phyloP scores from a whole-genome alignment of 2,797 vertebrate genomes.

The Girardinus metallicus region DNA sequence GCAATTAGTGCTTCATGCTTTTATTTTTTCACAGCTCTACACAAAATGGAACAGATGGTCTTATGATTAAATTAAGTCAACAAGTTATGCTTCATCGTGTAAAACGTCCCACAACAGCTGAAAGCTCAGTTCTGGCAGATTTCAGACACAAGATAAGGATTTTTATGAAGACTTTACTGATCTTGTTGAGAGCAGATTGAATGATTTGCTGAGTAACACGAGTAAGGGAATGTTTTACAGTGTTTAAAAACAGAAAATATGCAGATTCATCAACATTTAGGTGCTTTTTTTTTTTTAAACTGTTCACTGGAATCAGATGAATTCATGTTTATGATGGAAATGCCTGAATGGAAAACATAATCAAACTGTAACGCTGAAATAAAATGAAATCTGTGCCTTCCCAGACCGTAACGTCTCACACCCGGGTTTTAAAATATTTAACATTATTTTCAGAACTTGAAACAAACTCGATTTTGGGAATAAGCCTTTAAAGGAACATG shows the following conservation, averaged over 20 bases:
- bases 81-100: not conserved
- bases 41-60: slow-evolving; percentile 9
- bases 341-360: not conserved
- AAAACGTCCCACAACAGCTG: not conserved
- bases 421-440: too few relatives aligned
- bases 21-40: not conserved
- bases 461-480: too few relatives aligned
- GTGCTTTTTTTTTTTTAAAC: too few relatives aligned
- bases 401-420: too few relatives aligned
- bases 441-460: too few relatives aligned
- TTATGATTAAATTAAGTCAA: slow-evolving; percentile 10
- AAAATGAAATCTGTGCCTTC: not conserved
- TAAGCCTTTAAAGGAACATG: too few relatives aligned
- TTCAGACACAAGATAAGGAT: not conserved
- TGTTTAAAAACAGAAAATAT: not conserved
- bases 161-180: slow-evolving; percentile 21
- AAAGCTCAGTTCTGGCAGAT: not conserved
- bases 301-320: not conserved
- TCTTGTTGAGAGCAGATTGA: slow-evolving; percentile 38
- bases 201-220: not conserved
- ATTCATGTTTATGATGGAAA: not conserved
- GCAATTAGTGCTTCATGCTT: slow-evolving; percentile 1
- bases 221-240: not conserved
- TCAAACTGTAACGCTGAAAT: not conserved
- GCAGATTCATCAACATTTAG: not conserved